Percentiles rank a stretch among this genome's conserved stretches.
phyloP scores from a whole-genome alignment of 2,797 vertebrate genomes.

The Hemibagrus guttatus region DNA sequence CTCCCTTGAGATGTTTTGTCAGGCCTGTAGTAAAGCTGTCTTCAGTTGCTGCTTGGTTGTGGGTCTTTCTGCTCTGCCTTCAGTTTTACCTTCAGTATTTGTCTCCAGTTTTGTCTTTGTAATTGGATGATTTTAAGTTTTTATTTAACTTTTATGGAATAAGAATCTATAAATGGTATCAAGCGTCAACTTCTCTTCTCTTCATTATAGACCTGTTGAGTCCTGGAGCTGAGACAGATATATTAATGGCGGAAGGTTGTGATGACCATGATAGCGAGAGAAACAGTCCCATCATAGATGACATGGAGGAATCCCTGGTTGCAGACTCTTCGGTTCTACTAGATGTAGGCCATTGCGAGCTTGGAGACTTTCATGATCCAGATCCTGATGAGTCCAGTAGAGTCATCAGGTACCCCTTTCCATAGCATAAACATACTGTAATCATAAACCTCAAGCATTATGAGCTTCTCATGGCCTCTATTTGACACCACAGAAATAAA shows the following conservation, averaged over 20 bases:
- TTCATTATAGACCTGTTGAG: conserved; percentile 85
- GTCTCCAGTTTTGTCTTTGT: neutral
- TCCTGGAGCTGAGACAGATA: conserved; percentile 90
- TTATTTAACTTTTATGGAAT: neutral
- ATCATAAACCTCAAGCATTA: neutral
- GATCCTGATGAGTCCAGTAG: conserved; percentile 89
- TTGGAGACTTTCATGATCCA: conserved; percentile 84
- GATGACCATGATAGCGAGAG: conserved; percentile 90
- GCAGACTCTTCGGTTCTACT: conserved; percentile 80
- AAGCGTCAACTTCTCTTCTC: neutral
- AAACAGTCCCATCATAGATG: conserved; percentile 83
- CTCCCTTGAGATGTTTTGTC: too few relatives aligned
- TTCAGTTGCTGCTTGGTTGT: too few relatives aligned
- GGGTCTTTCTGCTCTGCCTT: too few relatives aligned
- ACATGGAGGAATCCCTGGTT: conserved; percentile 87
- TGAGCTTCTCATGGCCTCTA: neutral
- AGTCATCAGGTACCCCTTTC: conserved; percentile 85
- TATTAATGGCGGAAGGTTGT: conserved; percentile 89
- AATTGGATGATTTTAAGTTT: neutral
- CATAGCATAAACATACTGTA: neutral
- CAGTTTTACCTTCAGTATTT: too few relatives aligned
- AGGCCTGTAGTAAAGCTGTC: too few relatives aligned
- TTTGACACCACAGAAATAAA: neutral
- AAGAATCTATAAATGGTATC: neutral
- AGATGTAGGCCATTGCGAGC: conserved; percentile 78